Evolutionary conservation across 2,113 vertebrate genomes (phyloP).

Genomic region (Cranoglanis bouderius): DNA sequence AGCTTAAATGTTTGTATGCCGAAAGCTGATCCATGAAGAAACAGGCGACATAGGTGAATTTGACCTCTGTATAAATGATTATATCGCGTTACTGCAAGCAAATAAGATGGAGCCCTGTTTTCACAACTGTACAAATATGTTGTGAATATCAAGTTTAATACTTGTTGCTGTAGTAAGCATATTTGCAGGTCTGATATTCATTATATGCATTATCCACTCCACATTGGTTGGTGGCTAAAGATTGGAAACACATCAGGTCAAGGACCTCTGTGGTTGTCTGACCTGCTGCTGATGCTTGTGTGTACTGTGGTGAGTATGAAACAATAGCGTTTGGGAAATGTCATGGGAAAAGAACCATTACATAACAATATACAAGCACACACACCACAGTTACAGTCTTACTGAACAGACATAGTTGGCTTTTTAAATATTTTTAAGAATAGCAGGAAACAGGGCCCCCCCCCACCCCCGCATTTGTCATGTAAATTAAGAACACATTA

Average conservation of each 20-base stretch:
- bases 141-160: slow-evolving; percentile 14
- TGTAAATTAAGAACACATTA: not conserved
- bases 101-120: slow-evolving; percentile 45
- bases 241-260: not conserved
- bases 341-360: slow-evolving; percentile 1
- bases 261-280: not conserved
- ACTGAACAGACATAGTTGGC: not conserved
- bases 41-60: slow-evolving; percentile 26
- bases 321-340: not conserved
- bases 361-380: not conserved
- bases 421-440: not conserved
- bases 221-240: not conserved
- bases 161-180: slow-evolving; percentile 24
- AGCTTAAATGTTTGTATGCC: slow-evolving; percentile 43
- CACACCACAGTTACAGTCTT: not conserved
- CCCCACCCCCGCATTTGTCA: not conserved
- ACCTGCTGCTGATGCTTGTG: not conserved
- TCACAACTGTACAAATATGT: slow-evolving; percentile 53
- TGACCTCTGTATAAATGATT: slow-evolving; percentile 32
- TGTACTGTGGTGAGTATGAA: not conserved
- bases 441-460: not conserved
- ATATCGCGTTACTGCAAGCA: slow-evolving; percentile 30
- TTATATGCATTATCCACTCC: not conserved
- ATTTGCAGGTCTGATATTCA: slow-evolving; percentile 23
- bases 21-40: slow-evolving; percentile 36